Evolutionary conservation across 1,140 invertebrate genomes (phyloP).

Genomic region (Drosophila rufa): DNA sequence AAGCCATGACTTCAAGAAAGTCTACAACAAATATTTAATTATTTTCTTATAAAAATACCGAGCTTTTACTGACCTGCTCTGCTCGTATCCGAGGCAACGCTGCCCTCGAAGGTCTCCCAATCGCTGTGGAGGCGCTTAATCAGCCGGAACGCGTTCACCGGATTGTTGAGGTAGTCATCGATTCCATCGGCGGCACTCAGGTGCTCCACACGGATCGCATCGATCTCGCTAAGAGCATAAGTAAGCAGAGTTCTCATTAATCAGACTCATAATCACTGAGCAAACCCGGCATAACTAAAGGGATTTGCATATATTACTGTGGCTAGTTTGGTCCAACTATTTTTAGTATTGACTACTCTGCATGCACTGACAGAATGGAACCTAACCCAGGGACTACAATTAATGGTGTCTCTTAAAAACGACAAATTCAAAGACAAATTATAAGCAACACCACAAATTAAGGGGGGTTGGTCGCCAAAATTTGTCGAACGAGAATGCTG

Average conservation of each 20-base stretch:
- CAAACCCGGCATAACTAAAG: constrained; percentile 16
- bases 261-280: constrained; percentile 46
- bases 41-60: neutral
- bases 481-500: neutral
- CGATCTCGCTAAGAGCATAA: constrained; percentile 87
- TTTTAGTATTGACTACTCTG: neutral
- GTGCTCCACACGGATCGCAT: constrained; percentile 90
- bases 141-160: constrained; percentile 97
- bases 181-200: constrained; percentile 91
- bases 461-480: neutral
- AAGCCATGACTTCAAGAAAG: constrained; percentile 90
- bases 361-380: constrained; percentile 10
- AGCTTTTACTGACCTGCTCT: constrained; percentile 38
- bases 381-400: neutral
- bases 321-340: constrained; percentile 27
- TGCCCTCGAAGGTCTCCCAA: constrained; percentile 89
- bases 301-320: constrained; percentile 40
- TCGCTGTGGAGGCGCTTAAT: constrained; percentile 97
- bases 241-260: constrained; percentile 37
- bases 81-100: constrained; percentile 52
- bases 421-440: constrained; percentile 8
- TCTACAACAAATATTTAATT: constrained; percentile 84
- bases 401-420: neutral
- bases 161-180: constrained; percentile 95
- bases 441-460: constrained; percentile 5